Conservation (phyloP, 2,113 vertebrate species). For the Tachysurus fulvidraco region DNA sequence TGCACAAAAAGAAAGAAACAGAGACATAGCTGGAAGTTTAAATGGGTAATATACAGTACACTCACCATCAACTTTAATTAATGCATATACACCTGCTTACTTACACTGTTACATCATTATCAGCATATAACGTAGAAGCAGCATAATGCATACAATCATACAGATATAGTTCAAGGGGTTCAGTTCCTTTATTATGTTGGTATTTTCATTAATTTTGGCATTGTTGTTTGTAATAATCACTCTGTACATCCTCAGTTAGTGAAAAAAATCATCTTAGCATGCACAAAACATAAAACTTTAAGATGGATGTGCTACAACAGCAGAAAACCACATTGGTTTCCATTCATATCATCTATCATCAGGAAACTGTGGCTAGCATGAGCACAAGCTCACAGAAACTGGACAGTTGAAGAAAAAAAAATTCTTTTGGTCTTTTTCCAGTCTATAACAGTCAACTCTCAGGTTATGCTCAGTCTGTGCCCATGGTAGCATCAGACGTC, state of each 20-base stretch:
- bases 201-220: neutral
- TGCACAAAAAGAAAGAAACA: constrained; percentile 17
- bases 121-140: neutral
- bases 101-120: neutral
- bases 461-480: neutral
- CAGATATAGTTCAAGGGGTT: neutral
- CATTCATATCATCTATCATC: neutral
- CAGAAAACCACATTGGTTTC: neutral
- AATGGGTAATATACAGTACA: neutral
- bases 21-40: neutral
- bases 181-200: no score
- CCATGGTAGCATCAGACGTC: neutral
- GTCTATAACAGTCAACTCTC: no score
- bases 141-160: neutral
- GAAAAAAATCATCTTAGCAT: neutral
- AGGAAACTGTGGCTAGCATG: neutral
- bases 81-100: neutral
- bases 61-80: neutral
- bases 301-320: neutral
- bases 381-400: no score
- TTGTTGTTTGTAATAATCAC: neutral
- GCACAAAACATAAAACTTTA: neutral
- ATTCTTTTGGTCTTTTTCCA: neutral
- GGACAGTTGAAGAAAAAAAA: neutral
- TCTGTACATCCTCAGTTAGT: neutral